Base-by-base conservation (phyloP, 2,113 vertebrate genomes). In the Atrichornis clamosus region DNA sequence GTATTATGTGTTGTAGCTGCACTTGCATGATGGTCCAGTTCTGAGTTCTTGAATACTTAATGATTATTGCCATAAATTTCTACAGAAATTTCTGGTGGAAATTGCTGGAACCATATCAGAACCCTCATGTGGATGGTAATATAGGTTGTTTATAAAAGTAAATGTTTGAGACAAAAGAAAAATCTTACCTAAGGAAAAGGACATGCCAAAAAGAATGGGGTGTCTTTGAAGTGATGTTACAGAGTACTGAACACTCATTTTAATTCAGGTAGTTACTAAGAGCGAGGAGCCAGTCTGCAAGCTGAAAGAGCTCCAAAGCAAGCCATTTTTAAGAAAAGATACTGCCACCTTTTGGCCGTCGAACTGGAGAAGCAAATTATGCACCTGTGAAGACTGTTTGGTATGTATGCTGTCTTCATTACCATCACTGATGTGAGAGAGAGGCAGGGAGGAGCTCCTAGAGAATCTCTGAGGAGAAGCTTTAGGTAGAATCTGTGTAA, bases 271-370 rank as follows among this genome's bases (percentile, higher is more conserved):
- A 11, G 78, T 80, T 41, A 46, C 85, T 15, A 96, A 96, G 93
- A 97, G 56, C 0, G 88, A 97, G 69, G 81, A n/a, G 58, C 55
- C 89, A 14, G 49, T 53, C 44, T 99, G 99, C 96, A 98, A 79
- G 94, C 97, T 99, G 89, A 96, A 97, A 84, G 98, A 98, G 68
- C 98, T 99, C 89, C 97, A 98, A 92, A 96, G 84, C 37, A 97
- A 93, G 63, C 96, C 74, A 3, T 91, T 68, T 67, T 58, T 98
- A 11, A 97, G 97, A 96, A 98, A 96, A 62, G 97, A 97, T 41
- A 97, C 97, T 56, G 98, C 99, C 4, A 99, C 99, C 87, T 99
- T 99, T 92, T 99, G 99, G 99, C 99, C 99, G 5, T 97, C 95
- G 6, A 98, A 97, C 92, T 99, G 99, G 99, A 98, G 99, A n/a